Base-by-base conservation (phyloP, 2,113 vertebrate species). In the Triplophysa rosa region DNA sequence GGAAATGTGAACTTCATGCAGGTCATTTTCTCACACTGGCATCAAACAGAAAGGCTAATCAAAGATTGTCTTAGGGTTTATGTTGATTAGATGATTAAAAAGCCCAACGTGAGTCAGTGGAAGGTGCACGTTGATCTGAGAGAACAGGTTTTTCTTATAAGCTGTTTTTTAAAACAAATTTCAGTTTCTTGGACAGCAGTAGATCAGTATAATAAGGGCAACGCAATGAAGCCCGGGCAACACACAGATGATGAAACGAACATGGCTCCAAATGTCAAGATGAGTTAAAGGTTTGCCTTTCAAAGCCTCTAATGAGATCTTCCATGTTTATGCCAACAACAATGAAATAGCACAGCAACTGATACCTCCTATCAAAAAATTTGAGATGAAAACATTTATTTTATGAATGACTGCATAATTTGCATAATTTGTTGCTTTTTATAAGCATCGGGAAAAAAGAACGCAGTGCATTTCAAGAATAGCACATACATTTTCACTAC, bases 201-300 rank as follows among this genome's bases (percentile, higher is more conserved):
- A 47, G 40, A 63, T 45, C 23, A 29, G 16, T 63, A 47, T 63
- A 62, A 62, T 75, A 75, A 75, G 56, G 59, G 40, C 72, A 75
- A 63, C 10, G 72, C 59, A 63, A 75, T 75, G 26, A 76, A 87
- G 86, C 86, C 84, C 87, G 84, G 84, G 33, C 29, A n/a, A n/a
- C 29, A 61, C 19, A 16, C 77, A 63, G 77, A 62, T 59, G 70
- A 33, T 45, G 88, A 89, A 87, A 89, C 89, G 19, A 56, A 58
- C 49, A 47, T 83, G 87, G 84, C 87, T 73, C 86, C 82, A 90
- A 91, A 92, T 92, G 90, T 90, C 90, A 91, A 86, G 88, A 70
- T 80, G 79, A 86, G 69, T 65, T 65, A 59, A 80, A 61, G 70
- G 37, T 89, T 91, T 72, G 84, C 86, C 80, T 84, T 85, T 91